Base-by-base conservation (phyloP, 2,113 vertebrate genomes). In the Entelurus aequoreus region DNA sequence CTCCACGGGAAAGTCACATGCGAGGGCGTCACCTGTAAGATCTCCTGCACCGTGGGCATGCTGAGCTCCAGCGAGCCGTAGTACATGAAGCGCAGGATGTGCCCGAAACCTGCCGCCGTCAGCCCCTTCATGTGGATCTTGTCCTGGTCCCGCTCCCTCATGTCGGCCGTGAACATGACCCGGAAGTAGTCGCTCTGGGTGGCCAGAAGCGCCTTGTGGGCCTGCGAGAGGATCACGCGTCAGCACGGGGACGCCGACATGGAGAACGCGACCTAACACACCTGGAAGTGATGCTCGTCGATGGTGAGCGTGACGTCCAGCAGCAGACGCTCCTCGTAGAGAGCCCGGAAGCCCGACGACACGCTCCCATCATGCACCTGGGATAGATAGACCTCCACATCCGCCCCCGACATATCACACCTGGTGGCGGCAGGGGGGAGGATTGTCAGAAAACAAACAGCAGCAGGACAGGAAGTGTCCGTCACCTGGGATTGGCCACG, bases 181-280 rank as follows among this genome's bases (percentile, higher is more conserved):
- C 96, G 92, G 91, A 99, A 99, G 89, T 99, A 99, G 90, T 99
- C 97, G 79, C 97, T 99, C 90, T 99, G 97, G 8, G 97, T 99
- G 79, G 97, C 97, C 91, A 99, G 89, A 51, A 99, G 91, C 19
- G 97, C 97, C 92, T 99, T 99, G 91, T 99, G 97, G 64, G 95
- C 97, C 91, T 99, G 71, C 0, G 60, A 57, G 14, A 16, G 37
- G 37, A 16, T 56, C n/a, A 37, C 8, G 36, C 5, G 44, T 1
- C 19, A 19, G n/a, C n/a, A 8, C 8, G 5, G 13, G 9, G 8
- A 21, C 38, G 1, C 1, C 19, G 16, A 46, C 14, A 13, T 42
- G 56, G 14, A 21, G 11, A 21, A 14, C 7, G 19, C 10, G 0
- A 15, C 35, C 4, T 7, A 3, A 60, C 57, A 14, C 2, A 88